Percentiles rank a stretch among this genome's conserved stretches.
Conservation (phyloP, 2,888 invertebrate genomes). For the Halocaridina rubra region DNA sequence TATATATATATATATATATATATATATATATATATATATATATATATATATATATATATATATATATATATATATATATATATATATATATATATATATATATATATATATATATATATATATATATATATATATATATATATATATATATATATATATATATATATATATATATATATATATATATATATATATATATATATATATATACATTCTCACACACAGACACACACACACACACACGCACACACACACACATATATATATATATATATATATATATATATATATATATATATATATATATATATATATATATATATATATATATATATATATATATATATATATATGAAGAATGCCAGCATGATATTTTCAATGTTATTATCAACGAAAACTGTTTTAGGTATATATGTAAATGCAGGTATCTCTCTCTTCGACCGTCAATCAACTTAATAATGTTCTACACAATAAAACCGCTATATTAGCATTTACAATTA, state of each 20-base stretch:
- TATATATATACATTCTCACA: neutral
- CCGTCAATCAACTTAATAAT: no score
- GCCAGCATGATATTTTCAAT: neutral
- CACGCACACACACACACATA: neutral
- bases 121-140: neutral
- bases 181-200: conserved; percentile 17
- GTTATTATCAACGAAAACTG: no score
- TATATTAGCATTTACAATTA: no score
- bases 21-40: conserved; percentile 11
- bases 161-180: conserved; percentile 7
- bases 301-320: neutral
- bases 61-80: conserved; percentile 11
- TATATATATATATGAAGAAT: neutral
- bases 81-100: conserved; percentile 18
- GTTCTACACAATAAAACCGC: no score
- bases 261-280: conserved; percentile 14
- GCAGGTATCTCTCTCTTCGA: no score
- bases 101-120: conserved; percentile 14
- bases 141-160: conserved; percentile 10
- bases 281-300: conserved; percentile 19
- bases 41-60: conserved; percentile 7
- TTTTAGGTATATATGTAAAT: no score
- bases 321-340: conserved; percentile 14
- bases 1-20: conserved; percentile 16
- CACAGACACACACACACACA: neutral